These are phyloP conservation scores for Eupristina koningsbergeri DNA, from an alignment of 1,140 invertebrate genomes.

Conservation along the genomic window DNA sequence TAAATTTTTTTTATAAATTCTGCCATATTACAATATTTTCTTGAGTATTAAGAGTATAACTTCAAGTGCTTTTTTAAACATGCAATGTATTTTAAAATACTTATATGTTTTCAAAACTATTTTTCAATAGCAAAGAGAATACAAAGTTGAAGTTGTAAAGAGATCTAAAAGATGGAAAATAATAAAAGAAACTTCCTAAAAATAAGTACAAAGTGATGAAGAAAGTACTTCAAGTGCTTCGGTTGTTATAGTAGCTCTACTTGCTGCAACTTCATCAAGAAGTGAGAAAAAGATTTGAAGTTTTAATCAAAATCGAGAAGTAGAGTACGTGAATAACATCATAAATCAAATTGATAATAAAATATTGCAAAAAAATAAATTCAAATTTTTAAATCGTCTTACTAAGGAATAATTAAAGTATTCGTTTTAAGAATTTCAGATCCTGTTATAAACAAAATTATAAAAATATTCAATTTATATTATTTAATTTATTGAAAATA, in stretches of 20 bases:
- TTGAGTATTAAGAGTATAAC: not conserved
- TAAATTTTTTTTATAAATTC: too few relatives aligned
- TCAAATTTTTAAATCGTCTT: too few relatives aligned
- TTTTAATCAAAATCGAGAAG: conserved; percentile 4
- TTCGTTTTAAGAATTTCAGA: too few relatives aligned
- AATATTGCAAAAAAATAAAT: not conserved
- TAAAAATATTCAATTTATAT: too few relatives aligned
- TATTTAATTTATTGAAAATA: too few relatives aligned
- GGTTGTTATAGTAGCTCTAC: not conserved
- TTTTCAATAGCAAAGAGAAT: not conserved
- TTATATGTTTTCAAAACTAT: not conserved
- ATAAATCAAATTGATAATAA: not conserved
- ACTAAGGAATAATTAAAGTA: too few relatives aligned
- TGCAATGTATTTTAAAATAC: not conserved
- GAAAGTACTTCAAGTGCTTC: not conserved
- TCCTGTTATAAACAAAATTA: too few relatives aligned
- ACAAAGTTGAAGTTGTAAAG: not conserved
- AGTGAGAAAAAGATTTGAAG: conserved; percentile 16
- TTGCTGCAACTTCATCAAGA: not conserved
- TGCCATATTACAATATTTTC: too few relatives aligned
- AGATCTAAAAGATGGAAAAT: not conserved
- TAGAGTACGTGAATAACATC: not conserved
- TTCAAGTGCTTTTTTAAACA: not conserved
- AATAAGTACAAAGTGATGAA: conserved; percentile 4
- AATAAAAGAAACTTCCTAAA: conserved; percentile 1